phyloP scores from a whole-genome alignment of 2,113 vertebrate genomes.

The Illadopsis cleaveri region DNA sequence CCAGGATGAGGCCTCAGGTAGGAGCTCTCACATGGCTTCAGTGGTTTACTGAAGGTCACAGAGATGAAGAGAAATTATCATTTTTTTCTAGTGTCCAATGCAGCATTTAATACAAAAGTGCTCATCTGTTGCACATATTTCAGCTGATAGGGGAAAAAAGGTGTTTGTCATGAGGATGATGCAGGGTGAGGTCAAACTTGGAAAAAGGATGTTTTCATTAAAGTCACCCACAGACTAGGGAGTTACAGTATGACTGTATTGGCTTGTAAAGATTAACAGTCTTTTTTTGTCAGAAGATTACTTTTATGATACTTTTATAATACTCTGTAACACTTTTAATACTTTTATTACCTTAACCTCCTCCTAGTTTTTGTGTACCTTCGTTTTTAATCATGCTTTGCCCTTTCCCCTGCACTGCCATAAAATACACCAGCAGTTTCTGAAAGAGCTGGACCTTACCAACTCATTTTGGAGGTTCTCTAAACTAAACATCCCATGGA shows the following conservation, averaged over 20 bases:
- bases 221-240: not conserved
- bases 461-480: not conserved
- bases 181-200: not conserved
- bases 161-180: not conserved
- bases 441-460: not conserved
- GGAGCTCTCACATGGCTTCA: not conserved
- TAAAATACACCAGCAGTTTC: not conserved
- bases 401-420: not conserved
- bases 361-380: not conserved
- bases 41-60: not conserved
- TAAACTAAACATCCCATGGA: not conserved
- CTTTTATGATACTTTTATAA: not conserved
- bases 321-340: not conserved
- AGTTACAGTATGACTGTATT: not conserved
- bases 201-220: not conserved
- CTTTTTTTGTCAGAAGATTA: not conserved
- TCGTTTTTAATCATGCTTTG: not conserved
- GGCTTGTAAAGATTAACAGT: not conserved
- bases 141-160: not conserved
- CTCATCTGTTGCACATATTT: not conserved
- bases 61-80: fast-evolving
- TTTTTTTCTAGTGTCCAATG: not conserved
- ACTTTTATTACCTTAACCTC: not conserved
- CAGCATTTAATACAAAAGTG: not conserved
- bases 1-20: constrained; percentile 94